These are phyloP conservation scores for Pristionchus fissidentatus DNA, from an alignment of 2,888 invertebrate genomes.

Conservation along the genomic window DNA sequence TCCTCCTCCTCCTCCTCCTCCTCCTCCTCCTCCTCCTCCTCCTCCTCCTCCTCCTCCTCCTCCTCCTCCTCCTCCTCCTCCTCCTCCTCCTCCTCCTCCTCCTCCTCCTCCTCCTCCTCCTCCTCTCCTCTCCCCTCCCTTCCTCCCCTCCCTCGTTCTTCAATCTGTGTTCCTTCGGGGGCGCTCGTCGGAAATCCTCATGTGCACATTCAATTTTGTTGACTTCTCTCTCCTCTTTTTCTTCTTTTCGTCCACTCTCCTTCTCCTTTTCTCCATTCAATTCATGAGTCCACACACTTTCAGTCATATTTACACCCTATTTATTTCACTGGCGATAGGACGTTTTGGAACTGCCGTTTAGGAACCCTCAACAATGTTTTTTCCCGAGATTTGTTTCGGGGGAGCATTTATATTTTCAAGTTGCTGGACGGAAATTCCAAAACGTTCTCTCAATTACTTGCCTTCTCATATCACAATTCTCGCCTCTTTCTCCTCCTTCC, in stretches of 20 bases:
- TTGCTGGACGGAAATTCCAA: too few relatives aligned
- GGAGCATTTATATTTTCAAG: too few relatives aligned
- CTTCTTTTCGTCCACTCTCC: background rate
- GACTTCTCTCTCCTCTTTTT: slow-evolving; percentile 5
- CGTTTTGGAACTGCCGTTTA: too few relatives aligned
- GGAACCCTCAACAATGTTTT: too few relatives aligned
- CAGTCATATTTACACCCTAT: too few relatives aligned
- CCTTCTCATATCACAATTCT: too few relatives aligned
- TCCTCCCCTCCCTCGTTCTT: background rate
- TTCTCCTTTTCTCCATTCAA: background rate
- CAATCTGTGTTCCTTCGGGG: too few relatives aligned
- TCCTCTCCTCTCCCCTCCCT: background rate
- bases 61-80: background rate
- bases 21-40: background rate
- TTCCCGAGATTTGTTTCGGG: too few relatives aligned
- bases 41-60: background rate
- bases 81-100: background rate
- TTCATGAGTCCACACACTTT: slow-evolving; percentile 5
- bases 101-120: background rate
- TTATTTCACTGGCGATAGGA: too few relatives aligned
- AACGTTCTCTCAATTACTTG: too few relatives aligned
- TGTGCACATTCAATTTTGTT: slow-evolving; percentile 16
- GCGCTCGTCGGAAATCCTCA: too few relatives aligned
- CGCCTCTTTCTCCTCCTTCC: too few relatives aligned
- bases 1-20: background rate